Conservation (phyloP, 1,140 invertebrate genomes). For the Sweltsa coloradensis region DNA sequence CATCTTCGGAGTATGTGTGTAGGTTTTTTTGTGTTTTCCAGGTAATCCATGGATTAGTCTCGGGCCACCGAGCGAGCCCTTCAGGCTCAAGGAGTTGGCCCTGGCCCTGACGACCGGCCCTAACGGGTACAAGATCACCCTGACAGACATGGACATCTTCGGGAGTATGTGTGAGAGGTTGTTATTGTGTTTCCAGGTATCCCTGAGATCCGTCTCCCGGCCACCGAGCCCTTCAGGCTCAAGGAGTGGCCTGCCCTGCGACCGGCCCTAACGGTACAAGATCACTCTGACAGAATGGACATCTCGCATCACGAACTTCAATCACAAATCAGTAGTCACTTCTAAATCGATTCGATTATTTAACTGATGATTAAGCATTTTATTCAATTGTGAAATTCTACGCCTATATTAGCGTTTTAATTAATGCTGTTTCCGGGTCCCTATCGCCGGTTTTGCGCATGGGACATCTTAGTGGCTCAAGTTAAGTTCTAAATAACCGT, state of each 20-base stretch:
- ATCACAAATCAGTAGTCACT: constrained; percentile 47
- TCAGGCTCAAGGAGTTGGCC: constrained; percentile 52
- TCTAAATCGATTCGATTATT: constrained; percentile 35
- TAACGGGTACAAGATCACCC: constrained; percentile 53
- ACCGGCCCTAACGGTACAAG: constrained; percentile 54
- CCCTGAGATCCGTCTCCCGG: constrained; percentile 52
- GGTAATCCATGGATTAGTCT: too few species aligned
- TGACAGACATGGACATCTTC: constrained; percentile 51
- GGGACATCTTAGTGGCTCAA: too few species aligned
- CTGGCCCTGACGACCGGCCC: constrained; percentile 52
- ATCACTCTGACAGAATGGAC: constrained; percentile 52
- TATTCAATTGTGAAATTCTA: too few species aligned
- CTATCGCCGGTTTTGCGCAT: too few species aligned
- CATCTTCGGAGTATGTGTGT: too few species aligned
- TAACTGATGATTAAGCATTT: too few species aligned
- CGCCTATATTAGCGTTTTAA: too few species aligned
- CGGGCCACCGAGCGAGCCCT: constrained; percentile 55
- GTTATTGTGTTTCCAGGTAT: constrained; percentile 37
- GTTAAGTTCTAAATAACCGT: too few species aligned
- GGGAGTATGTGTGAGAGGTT: too few species aligned
- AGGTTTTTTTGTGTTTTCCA: too few species aligned
- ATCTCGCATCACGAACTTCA: constrained; percentile 55
- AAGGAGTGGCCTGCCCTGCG: constrained; percentile 50
- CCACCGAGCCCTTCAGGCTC: constrained; percentile 58
- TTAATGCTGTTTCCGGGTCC: too few species aligned